Evolutionary conservation across 2,888 invertebrate genomes (phyloP), one percentile per base, ranked within the genome.

Genomic region (Drosophila falleni): DNA sequence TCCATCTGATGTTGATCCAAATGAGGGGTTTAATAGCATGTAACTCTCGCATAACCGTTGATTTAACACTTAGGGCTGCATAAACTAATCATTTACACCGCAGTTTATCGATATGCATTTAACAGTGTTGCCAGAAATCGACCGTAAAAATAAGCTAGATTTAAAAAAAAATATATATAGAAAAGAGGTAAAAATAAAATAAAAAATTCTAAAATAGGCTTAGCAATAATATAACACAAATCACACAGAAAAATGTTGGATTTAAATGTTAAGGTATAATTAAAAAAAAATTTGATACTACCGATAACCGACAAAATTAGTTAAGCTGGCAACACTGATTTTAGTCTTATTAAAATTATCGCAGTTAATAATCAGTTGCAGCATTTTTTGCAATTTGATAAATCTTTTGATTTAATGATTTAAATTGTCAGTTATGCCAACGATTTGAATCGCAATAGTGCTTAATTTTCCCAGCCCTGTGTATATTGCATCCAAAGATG

Each of bases 1-100:
- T 35, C 31, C 8, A 15, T 16, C 23, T 46, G 54, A 39, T 51
- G 51, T 19, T 60, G 47, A 46, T 53, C 75, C 51, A 67, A 80
- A 78, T 80, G 74, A 58, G 50, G 23, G 47, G 47, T 46, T 65
- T 75, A 81, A 75, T 69, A 58, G 64, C 72, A 56, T 71, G 74
- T 70, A 44, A 35, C 11, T 53, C 19, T 39, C 13, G n/a, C 44
- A 56, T 23, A 77, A 58, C 56, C 35, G 42, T 63, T 59, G 55
- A 44, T 50, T 55, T 59, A 56, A 58, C 53, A 69, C 51, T 78
- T 63, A 63, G 26, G 44, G 26, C 9, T 54, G 16, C 35, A 33
- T 8, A 15, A 35, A 26, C 15, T 23, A 64, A 53, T 55, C 49
- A 49, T 33, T 33, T 29, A 8, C 29, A 29, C 29, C 1, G 23